Evolutionary conservation across 2,888 invertebrate genomes (phyloP).

Genomic region (Hyles lineata): DNA sequence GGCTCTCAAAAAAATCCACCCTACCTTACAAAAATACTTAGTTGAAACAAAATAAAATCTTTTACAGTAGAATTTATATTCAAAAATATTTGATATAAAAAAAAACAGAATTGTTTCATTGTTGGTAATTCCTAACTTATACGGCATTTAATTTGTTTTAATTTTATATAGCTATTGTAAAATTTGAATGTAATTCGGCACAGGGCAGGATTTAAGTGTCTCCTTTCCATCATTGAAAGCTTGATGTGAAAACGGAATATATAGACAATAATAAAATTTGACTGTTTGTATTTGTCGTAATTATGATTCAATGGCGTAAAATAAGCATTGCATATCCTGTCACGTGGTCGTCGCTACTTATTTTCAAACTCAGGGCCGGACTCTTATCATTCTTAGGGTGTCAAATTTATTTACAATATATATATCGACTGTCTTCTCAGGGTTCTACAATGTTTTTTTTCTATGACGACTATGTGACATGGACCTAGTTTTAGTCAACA

Average conservation of each 20-base stretch:
- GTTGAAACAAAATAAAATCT: no score
- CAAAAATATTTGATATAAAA: no score
- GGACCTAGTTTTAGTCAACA: constrained; percentile 44
- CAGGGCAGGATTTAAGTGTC: no score
- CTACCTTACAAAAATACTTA: no score
- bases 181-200: no score
- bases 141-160: no score
- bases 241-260: constrained; percentile 24
- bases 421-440: not conserved
- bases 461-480: constrained; percentile 25
- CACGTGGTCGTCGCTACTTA: constrained; percentile 37
- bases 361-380: constrained; percentile 5
- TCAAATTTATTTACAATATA: not conserved
- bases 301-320: constrained; percentile 25
- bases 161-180: no score
- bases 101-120: no score
- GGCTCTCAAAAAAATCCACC: no score
- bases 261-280: constrained; percentile 31
- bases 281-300: constrained; percentile 29
- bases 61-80: no score
- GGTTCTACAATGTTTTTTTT: no score
- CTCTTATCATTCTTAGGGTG: not conserved
- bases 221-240: constrained; percentile 6
- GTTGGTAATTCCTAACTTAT: no score
- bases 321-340: constrained; percentile 17